Conservation (phyloP, 2,888 invertebrate genomes). For the Drosophila eohydei region DNA sequence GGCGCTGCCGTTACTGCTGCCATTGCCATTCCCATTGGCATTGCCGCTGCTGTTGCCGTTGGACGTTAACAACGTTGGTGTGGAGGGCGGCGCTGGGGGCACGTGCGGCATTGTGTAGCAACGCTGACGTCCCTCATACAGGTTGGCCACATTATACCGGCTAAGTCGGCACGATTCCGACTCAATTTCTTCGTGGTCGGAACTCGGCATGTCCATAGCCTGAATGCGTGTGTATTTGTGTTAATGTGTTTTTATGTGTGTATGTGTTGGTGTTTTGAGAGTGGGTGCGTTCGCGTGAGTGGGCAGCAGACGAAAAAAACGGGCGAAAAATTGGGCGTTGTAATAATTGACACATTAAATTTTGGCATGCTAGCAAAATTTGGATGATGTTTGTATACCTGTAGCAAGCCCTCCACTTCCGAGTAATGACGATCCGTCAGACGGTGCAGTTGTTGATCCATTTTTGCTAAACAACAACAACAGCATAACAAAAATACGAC, state of each 20-base stretch:
- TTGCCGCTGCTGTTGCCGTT: constrained; percentile 61
- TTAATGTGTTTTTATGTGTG: constrained; percentile 31
- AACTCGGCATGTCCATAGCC: constrained; percentile 76
- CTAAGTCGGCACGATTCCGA: constrained; percentile 70
- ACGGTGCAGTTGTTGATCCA: constrained; percentile 74
- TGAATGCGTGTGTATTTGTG: constrained; percentile 28
- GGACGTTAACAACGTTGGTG: constrained; percentile 81
- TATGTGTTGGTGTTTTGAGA: constrained; percentile 28
- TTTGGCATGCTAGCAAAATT: constrained; percentile 12
- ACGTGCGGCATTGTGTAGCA: constrained; percentile 82
- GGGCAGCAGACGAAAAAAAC: constrained; percentile 46
- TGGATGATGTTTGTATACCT: constrained; percentile 49
- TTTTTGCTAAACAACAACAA: constrained; percentile 69
- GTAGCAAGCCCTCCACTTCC: constrained; percentile 70
- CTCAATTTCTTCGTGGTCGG: constrained; percentile 68
- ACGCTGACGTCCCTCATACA: constrained; percentile 74
- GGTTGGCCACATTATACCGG: constrained; percentile 70
- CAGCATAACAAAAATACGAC: constrained; percentile 56
- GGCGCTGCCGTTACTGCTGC: constrained; percentile 33
- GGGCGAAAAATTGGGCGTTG: constrained; percentile 51
- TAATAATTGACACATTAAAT: constrained; percentile 21
- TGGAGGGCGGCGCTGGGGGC: constrained; percentile 82
- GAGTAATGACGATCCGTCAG: constrained; percentile 76
- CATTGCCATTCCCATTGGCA: constrained; percentile 49
- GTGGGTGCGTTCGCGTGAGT: constrained; percentile 72